These are phyloP conservation scores for Serranus cabrilla DNA, from an alignment of 2,797 vertebrate species.

Conservation along the genomic window DNA sequence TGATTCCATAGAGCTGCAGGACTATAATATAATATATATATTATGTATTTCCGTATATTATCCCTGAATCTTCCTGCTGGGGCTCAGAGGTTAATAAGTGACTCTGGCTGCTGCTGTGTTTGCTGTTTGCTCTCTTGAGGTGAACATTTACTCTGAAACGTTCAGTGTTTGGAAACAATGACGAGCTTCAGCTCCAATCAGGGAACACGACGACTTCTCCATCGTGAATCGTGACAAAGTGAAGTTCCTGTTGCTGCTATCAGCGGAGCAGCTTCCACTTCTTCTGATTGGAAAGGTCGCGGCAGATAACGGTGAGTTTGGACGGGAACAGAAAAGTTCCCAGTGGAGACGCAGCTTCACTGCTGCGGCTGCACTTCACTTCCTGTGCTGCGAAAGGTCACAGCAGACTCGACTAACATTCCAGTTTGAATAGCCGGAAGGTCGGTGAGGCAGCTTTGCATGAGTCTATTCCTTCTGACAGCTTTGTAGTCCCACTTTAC, in stretches of 20 bases:
- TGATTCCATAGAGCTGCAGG: no score
- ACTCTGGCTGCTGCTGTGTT: background rate
- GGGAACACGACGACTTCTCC: constrained; percentile 34
- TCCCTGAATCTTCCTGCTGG: no score
- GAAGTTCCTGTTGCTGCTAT: constrained; percentile 59
- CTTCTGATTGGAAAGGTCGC: constrained; percentile 68
- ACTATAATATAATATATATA: no score
- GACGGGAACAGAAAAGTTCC: constrained; percentile 37
- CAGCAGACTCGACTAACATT: constrained; percentile 64
- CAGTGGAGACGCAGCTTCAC: constrained; percentile 1
- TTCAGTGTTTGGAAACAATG: constrained; percentile 28
- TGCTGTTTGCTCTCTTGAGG: background rate
- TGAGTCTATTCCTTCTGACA: constrained; percentile 67
- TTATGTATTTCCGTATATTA: no score
- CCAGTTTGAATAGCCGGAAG: constrained; percentile 80
- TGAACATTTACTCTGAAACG: background rate
- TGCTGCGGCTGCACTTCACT: constrained; percentile 48
- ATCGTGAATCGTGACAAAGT: constrained; percentile 13
- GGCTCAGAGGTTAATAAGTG: no score
- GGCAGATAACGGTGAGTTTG: constrained; percentile 24
- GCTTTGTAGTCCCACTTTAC: constrained; percentile 60
- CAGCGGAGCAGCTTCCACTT: constrained; percentile 53
- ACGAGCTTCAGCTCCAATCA: background rate
- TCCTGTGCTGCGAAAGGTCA: constrained; percentile 77
- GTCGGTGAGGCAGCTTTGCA: constrained; percentile 57